These are phyloP conservation scores for Electrona antarctica DNA, from an alignment of 2,113 vertebrate genomes.

Conservation along the genomic window DNA sequence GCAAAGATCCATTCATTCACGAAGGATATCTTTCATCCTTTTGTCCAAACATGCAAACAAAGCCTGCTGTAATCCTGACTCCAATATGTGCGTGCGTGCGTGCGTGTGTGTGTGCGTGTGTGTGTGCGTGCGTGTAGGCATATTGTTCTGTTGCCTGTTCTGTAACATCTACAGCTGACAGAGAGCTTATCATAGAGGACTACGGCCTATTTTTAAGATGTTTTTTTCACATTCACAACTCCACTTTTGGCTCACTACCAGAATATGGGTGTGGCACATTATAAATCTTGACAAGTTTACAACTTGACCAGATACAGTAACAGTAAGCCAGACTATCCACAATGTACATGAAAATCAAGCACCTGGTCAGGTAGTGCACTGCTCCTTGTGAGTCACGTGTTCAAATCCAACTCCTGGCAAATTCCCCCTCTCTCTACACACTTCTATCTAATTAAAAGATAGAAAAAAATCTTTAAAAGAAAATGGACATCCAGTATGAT, in stretches of 20 bases:
- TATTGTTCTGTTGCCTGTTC: conserved; percentile 59
- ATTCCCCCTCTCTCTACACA: too few species aligned
- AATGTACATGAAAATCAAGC: conserved; percentile 1
- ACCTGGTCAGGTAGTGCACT: too few species aligned
- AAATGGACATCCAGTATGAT: conserved; percentile 36
- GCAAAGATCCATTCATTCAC: conserved; percentile 28
- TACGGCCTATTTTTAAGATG: conserved; percentile 59
- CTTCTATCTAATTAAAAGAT: too few species aligned
- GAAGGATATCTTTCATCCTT: conserved; percentile 51
- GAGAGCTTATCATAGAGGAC: conserved; percentile 64
- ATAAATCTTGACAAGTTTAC: conserved; percentile 48
- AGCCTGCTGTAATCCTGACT: conserved; percentile 55
- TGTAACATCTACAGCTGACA: conserved; percentile 63
- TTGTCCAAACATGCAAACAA: conserved; percentile 54
- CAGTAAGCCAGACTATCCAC: conserved; percentile 39
- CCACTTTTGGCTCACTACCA: conserved; percentile 46
- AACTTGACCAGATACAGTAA: conserved; percentile 33
- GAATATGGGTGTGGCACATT: conserved; percentile 56
- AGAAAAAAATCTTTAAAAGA: too few species aligned
- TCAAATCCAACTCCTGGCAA: too few species aligned
- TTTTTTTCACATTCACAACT: conserved; percentile 62
- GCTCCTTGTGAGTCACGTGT: too few species aligned
- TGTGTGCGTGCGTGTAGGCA: conserved; percentile 31
- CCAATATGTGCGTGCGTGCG: neutral
- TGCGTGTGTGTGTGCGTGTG: neutral